Evolutionary conservation across 1,140 invertebrate species (phyloP).

Genomic region (Tetramorium alpestre): DNA sequence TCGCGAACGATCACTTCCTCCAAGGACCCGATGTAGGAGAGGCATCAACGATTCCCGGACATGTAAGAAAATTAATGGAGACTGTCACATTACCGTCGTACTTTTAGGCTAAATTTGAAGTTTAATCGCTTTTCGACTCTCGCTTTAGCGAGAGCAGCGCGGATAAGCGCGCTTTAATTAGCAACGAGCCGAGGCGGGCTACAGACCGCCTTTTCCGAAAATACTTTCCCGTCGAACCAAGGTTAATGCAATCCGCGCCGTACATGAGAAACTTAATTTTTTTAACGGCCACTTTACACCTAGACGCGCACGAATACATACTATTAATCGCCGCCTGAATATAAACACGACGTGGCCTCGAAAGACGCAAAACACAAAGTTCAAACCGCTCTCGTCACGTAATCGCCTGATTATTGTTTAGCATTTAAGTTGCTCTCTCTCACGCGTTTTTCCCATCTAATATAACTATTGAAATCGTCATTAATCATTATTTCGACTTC

Average conservation of each 20-base stretch:
- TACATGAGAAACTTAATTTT: conserved; percentile 53
- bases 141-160: conserved; percentile 44
- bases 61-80: conserved; percentile 64
- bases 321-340: conserved; percentile 18
- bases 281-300: conserved; percentile 32
- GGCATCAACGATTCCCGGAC: conserved; percentile 61
- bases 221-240: conserved; percentile 63
- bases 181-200: conserved; percentile 45
- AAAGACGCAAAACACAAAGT: conserved; percentile 25
- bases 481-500: conserved; percentile 6
- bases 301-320: background rate
- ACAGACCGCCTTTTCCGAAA: conserved; percentile 45
- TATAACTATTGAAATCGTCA: background rate
- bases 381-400: conserved; percentile 22
- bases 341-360: background rate
- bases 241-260: conserved; percentile 60
- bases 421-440: background rate
- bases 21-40: background rate
- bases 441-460: background rate
- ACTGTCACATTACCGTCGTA: conserved; percentile 60
- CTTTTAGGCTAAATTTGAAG: conserved; percentile 62
- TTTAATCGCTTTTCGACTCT: conserved; percentile 60
- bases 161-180: conserved; percentile 66
- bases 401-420: conserved; percentile 23
- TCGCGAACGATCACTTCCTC: conserved; percentile 35